Base-by-base conservation (phyloP, 2,797 vertebrate genomes). In the Enoplosus armatus region DNA sequence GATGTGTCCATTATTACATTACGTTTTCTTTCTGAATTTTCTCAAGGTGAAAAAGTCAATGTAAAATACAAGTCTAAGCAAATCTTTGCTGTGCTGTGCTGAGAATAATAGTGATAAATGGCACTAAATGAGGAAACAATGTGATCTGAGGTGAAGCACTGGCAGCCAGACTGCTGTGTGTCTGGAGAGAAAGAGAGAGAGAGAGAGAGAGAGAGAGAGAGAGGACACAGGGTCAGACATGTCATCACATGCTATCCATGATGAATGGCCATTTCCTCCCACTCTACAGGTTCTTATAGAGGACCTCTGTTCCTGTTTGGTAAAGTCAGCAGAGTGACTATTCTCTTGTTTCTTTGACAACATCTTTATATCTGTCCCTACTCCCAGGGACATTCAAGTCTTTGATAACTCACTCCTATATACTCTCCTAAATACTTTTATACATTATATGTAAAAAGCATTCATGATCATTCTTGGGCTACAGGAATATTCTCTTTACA, bases 211-310 rank as follows among this genome's bases (percentile, higher is more conserved):
- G 24, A 77, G 24, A 65, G 45, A 24, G 7, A 48, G 31, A 79
- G 22, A 69, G 83, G 67, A 79, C 72, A 79, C 7, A 14, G 51
- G 71, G 83, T 85, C 77, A 87, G 67, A 60, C 56, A 51, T 72
- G 80, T 87, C 87, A 79, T 90, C 87, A 80, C 45, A 61, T 76
- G 80, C 75, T 75, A 73, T 74, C 70, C 55, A 51, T 87, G 83
- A 92, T 83, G 66, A 69, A 88, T 77, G 50, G 48, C 37, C 69
- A 75, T 58, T 81, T 87, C 74, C 82, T 79, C 74, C 27, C 60
- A 56, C 68, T 65, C 61, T 50, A 31, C 65, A 74, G 51, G 67
- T 78, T 75, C 62, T 78, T 69, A 66, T 15, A 35, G 18, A 58
- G 27, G 29, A 74, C 47, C 48, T 80, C 48, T 67, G 71, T 48